phyloP scores from a whole-genome alignment of 2,113 vertebrate genomes.

The Mustela lutreola region DNA sequence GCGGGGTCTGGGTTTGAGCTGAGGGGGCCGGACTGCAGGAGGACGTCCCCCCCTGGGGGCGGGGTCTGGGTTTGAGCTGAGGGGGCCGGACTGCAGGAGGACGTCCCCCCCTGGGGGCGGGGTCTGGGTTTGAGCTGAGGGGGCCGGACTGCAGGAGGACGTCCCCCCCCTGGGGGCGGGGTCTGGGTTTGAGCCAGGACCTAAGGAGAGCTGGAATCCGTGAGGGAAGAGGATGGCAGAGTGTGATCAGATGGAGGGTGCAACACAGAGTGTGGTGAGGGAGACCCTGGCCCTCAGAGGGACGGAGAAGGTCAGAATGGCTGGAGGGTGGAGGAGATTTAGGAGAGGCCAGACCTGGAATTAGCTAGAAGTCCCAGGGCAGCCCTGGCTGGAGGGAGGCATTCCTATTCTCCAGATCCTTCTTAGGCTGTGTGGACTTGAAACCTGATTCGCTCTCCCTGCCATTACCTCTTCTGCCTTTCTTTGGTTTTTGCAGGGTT shows the following conservation, averaged over 20 bases:
- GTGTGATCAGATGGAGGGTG: background rate
- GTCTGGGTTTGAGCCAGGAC: background rate
- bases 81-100: background rate
- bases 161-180: too few species aligned
- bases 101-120: too few species aligned
- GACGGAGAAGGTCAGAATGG: accelerated
- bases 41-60: background rate
- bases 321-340: background rate
- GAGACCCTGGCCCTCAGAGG: background rate
- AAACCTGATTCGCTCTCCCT: accelerated
- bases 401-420: background rate
- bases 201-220: too few species aligned
- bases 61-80: background rate
- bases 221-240: accelerated
- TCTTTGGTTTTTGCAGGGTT: background rate
- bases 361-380: too few species aligned
- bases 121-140: background rate
- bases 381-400: background rate
- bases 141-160: background rate
- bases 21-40: background rate
- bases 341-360: background rate
- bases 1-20: background rate
- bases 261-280: accelerated
- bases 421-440: background rate
- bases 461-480: background rate